Base-by-base conservation (phyloP, 2,888 invertebrate genomes). In the Phortica okadai region DNA sequence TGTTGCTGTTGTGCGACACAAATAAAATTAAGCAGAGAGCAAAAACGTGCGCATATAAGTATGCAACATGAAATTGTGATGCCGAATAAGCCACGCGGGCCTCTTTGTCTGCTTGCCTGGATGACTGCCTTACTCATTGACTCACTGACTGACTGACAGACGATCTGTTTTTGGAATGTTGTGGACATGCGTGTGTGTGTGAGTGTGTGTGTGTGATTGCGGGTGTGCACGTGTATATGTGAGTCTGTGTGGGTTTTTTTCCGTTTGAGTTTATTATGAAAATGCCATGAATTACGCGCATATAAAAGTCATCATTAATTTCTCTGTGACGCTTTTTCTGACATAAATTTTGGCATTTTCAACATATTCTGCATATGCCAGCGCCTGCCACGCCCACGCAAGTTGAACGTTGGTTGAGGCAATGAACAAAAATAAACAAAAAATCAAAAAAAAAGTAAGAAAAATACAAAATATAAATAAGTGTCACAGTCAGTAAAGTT, bases 281-380 rank as follows among this genome's bases (percentile, higher is more conserved):
- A 86, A 88, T 85, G 76, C 88, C 88, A 84, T 82, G 88, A 86
- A 86, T 86, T 88, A 85, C 83, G 82, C 80, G 88, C 87, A 79
- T 81, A 86, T 86, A 85, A 86, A 86, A 86, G 85, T 86, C 85
- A 88, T 88, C 88, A 88, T 88, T 86, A 88, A 86, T 86, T 86
- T 86, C 80, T 78, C 80, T 81, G 83, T 78, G 87, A 85, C 83
- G 88, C 83, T 81, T 81, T 33, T 78, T 75, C 77, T 85, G 82
- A 79, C 84, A 88, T 82, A 84, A 80, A 81, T 85, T 83, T 85
- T 84, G 81, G 67, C 69, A 56, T 74, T 42, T 76, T 42, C 10
- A 79, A 78, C 76, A 77, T 83, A 81, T 70, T 74, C 62, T 62
- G 62, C 62, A 11, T 14, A n/a, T 54, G 54, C 54, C 54, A 54